Evolutionary conservation across 2,888 invertebrate species (phyloP), one percentile per base, ranked within the genome.

Genomic region (Ormyrus rosae): DNA sequence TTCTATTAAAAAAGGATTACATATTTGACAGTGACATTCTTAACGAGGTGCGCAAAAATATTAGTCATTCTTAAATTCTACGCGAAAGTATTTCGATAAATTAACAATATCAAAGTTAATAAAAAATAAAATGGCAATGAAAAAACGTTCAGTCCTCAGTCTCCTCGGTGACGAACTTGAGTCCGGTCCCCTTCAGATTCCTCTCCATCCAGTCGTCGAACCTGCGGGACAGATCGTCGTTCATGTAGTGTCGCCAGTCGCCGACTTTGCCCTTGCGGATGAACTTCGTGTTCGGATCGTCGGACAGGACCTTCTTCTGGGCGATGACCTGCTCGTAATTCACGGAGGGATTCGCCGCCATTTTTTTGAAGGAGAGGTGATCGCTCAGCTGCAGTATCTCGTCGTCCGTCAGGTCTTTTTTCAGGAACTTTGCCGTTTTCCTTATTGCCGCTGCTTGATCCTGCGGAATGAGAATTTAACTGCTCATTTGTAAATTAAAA

Each of bases 161-260:
- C 56, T 81, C 81, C 10, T 80, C 81, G 55, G 78, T 85, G 84
- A 94, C 93, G 84, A 94, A 94, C 76, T 90, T 91, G 9, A 95
- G 88, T 5, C 93, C 95, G 0, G 94, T 94, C 0, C 93, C 94
- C 73, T 92, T 92, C 50, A 93, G 90, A 89, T 95, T 92, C 61
- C 92, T 88, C 50, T 92, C 92, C 0, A 93, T 94, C 95, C 96
- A 96, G 9, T 93, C 91, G 88, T 97, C 95, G 87, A 97, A 96
- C 83, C 92, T 92, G 71, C 92, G 91, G 0, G 95, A 94, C 85
- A 96, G 91, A 85, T 95, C 94, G 2, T 93, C 93, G 0, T 94
- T 93, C 94, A 97, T 95, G 81, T 95, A 93, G 88, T 95, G 95
- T 86, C 93, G 94, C 96, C 95, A 95, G 85, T 96, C 96, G 0